Percentiles rank a stretch among this genome's conserved stretches.
Conservation (phyloP, 2,888 invertebrate species). For the Apomyelois bistriatella region DNA sequence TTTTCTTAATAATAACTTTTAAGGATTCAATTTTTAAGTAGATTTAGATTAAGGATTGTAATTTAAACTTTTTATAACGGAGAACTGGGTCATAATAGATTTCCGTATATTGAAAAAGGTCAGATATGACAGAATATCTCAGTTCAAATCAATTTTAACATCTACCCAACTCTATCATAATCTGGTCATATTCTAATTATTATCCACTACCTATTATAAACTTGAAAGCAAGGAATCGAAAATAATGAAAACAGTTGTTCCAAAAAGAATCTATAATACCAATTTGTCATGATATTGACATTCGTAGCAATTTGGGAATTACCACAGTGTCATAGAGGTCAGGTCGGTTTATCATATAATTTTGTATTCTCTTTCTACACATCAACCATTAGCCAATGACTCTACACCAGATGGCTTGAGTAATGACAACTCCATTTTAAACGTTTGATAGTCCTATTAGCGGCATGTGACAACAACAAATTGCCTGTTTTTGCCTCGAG, state of each 20-base stretch:
- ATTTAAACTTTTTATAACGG: neutral
- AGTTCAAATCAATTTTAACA: too few relatives aligned
- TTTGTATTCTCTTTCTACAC: too few relatives aligned
- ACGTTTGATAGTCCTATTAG: slow-evolving; percentile 39
- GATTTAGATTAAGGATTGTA: neutral
- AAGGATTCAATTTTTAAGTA: neutral
- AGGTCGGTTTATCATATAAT: neutral
- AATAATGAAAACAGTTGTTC: too few relatives aligned
- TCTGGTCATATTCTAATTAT: too few relatives aligned
- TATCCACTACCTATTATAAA: too few relatives aligned
- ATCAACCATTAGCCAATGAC: slow-evolving; percentile 35
- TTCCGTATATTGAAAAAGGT: neutral
- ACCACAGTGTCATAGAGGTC: too few relatives aligned
- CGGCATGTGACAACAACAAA: slow-evolving; percentile 31
- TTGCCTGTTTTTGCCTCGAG: slow-evolving; percentile 19
- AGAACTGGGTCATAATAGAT: neutral
- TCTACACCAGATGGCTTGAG: slow-evolving; percentile 49
- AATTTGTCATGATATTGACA: too few relatives aligned
- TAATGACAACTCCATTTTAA: slow-evolving; percentile 43
- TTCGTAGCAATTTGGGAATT: too few relatives aligned
- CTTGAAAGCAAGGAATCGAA: too few relatives aligned
- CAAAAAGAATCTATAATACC: too few relatives aligned
- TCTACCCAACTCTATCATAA: too few relatives aligned
- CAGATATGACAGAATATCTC: too few relatives aligned
- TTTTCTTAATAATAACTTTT: slow-evolving; percentile 4